phyloP scores from a whole-genome alignment of 1,140 invertebrate species.

The Trypoxylus dichotomus region DNA sequence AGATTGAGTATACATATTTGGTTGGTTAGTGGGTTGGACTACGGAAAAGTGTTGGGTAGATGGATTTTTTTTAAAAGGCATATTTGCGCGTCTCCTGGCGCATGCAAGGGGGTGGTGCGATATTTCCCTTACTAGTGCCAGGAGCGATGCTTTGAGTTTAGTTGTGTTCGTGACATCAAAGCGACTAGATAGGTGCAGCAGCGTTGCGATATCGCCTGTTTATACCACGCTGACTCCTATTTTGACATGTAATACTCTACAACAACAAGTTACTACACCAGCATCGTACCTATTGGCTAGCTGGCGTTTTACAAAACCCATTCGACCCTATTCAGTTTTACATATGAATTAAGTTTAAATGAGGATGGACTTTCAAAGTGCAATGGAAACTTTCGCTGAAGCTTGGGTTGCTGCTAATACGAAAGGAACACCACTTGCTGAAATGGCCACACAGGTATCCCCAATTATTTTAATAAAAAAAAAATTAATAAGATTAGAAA shows the following conservation, averaged over 20 bases:
- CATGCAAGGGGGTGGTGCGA: constrained; percentile 44
- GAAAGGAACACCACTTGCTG: constrained; percentile 61
- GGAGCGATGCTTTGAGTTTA: not conserved
- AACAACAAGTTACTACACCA: not conserved
- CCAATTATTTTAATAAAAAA: not conserved
- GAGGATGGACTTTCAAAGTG: constrained; percentile 93
- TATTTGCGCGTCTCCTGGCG: constrained; percentile 40
- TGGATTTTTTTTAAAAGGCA: constrained; percentile 46
- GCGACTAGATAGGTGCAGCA: not conserved
- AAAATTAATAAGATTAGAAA: too few relatives aligned
- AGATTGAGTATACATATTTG: constrained; percentile 31
- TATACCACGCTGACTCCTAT: not conserved
- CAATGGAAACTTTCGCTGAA: constrained; percentile 95
- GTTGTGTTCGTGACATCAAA: constrained; percentile 15
- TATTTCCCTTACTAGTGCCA: constrained; percentile 5
- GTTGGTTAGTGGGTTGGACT: constrained; percentile 49
- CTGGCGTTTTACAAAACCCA: not conserved
- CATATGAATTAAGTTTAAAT: constrained; percentile 33
- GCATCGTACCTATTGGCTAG: not conserved
- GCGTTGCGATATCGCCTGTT: not conserved
- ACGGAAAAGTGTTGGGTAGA: constrained; percentile 45
- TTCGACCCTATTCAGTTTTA: not conserved
- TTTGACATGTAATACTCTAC: constrained; percentile 20
- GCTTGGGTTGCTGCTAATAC: constrained; percentile 94
- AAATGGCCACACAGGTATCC: constrained; percentile 62